Conservation (phyloP, 2,113 vertebrate genomes). For the Diadophis punctatus region DNA sequence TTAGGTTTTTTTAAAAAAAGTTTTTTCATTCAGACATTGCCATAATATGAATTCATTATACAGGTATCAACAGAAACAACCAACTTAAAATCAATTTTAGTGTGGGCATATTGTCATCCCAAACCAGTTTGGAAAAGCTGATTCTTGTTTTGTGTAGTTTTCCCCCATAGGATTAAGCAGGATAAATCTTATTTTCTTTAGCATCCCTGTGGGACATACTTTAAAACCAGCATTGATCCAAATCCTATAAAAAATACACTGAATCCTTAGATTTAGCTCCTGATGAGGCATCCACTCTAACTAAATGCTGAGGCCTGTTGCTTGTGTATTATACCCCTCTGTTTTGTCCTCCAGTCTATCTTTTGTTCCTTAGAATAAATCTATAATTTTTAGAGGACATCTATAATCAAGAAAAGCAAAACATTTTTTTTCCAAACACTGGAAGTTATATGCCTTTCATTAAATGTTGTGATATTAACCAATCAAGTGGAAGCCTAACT, state of each 20-base stretch:
- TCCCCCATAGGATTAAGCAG: background rate
- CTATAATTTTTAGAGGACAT: background rate
- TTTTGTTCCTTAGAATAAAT: slow-evolving; percentile 3
- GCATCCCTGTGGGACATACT: background rate
- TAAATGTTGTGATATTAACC: background rate
- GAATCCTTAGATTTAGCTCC: slow-evolving; percentile 4
- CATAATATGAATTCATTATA: background rate
- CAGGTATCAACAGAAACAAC: background rate
- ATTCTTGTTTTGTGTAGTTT: background rate
- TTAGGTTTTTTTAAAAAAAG: background rate
- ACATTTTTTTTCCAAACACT: background rate
- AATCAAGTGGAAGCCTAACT: background rate
- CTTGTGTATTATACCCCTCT: background rate
- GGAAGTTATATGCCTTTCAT: background rate
- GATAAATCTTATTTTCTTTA: slow-evolving; percentile 20
- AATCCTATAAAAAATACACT: slow-evolving; percentile 9
- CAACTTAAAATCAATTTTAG: background rate
- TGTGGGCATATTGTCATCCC: slow-evolving; percentile 1
- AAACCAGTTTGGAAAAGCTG: slow-evolving; percentile 12
- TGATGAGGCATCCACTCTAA: background rate
- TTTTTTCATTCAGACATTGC: background rate
- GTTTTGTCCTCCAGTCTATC: background rate
- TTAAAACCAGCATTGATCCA: background rate
- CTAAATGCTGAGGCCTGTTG: background rate
- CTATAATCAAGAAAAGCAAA: background rate